These are phyloP conservation scores for Tetropium fuscum DNA, from an alignment of 2,888 invertebrate species.

Conservation along the genomic window DNA sequence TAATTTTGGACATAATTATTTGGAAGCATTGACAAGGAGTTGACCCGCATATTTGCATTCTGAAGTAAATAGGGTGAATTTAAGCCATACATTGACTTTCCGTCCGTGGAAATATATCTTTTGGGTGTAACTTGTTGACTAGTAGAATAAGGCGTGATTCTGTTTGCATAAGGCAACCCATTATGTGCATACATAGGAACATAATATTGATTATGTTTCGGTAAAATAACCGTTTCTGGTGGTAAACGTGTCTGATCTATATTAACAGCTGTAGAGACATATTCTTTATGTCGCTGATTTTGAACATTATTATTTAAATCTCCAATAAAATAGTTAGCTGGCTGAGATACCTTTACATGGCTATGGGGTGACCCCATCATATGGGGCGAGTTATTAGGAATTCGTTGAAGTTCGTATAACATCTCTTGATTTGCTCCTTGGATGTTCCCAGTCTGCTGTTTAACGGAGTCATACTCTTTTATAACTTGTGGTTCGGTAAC, in stretches of 20 bases:
- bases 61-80: slow-evolving; percentile 3
- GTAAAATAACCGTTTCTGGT: slow-evolving; percentile 31
- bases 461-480: neutral
- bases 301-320: neutral
- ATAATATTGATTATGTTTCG: neutral
- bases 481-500: neutral
- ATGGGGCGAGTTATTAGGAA: slow-evolving; percentile 56
- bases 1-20: neutral
- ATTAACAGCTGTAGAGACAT: neutral
- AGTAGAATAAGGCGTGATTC: neutral
- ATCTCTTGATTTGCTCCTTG: slow-evolving; percentile 55
- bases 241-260: slow-evolving; percentile 34
- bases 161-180: neutral
- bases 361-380: too few species aligned
- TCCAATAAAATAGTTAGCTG: neutral
- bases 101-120: slow-evolving; percentile 52
- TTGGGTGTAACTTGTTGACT: slow-evolving; percentile 35
- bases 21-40: neutral
- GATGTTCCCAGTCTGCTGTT: slow-evolving; percentile 29
- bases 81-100: slow-evolving; percentile 50
- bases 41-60: neutral
- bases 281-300: neutral
- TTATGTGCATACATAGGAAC: neutral
- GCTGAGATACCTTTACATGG: slow-evolving; percentile 51
- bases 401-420: slow-evolving; percentile 58